Percentiles rank a stretch among this genome's conserved stretches.
Conservation (phyloP, 2,888 invertebrate genomes). For the Lypha dubia region DNA sequence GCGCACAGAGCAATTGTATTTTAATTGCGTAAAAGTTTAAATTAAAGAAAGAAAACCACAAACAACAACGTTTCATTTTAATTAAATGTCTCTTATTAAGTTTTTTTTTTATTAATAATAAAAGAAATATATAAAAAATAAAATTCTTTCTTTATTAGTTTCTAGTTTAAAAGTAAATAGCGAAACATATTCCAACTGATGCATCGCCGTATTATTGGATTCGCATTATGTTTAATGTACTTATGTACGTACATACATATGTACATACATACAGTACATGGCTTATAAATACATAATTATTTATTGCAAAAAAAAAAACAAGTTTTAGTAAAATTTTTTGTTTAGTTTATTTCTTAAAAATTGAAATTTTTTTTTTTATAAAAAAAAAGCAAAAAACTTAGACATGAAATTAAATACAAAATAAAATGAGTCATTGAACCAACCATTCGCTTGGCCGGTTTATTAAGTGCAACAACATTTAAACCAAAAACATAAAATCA, state of each 20-base stretch:
- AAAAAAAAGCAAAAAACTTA: slow-evolving; percentile 16
- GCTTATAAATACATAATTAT: slow-evolving; percentile 7
- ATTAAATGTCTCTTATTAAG: slow-evolving; percentile 26
- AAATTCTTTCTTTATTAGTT: slow-evolving; percentile 16
- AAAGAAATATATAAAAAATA: slow-evolving; percentile 2
- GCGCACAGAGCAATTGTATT: slow-evolving; percentile 42
- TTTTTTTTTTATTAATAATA: slow-evolving; percentile 22
- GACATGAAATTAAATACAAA: slow-evolving; percentile 39
- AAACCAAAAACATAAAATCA: slow-evolving; percentile 25
- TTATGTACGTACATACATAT: neutral
- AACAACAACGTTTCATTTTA: neutral
- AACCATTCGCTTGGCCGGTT: slow-evolving; percentile 12
- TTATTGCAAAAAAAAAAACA: neutral
- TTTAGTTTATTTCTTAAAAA: slow-evolving; percentile 38
- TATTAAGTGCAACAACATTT: slow-evolving; percentile 4
- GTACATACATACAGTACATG: neutral
- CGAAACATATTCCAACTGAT: too few species aligned
- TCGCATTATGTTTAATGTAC: too few species aligned
- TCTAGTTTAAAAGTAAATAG: neutral
- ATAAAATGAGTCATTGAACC: slow-evolving; percentile 70
- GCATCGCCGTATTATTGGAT: too few species aligned
- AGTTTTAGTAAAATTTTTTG: neutral
- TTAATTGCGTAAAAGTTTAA: slow-evolving; percentile 54
- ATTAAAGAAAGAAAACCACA: neutral
- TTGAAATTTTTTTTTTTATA: slow-evolving; percentile 41